Conservation (phyloP, 2,797 vertebrate species). For the Botia almorhae region DNA sequence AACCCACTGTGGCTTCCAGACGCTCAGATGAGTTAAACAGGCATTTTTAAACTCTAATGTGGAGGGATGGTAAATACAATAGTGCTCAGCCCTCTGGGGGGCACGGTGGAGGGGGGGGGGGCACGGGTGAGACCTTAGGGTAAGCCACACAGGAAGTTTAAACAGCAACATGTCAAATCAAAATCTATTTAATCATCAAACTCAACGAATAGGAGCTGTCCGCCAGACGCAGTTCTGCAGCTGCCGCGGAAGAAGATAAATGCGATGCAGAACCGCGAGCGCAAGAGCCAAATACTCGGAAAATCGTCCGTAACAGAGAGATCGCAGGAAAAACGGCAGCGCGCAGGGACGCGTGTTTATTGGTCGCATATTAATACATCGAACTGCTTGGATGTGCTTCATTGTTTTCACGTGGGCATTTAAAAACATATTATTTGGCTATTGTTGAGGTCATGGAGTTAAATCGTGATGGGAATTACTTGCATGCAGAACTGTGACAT, state of each 20-base stretch:
- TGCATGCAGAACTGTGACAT: constrained; percentile 56
- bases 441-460: constrained; percentile 62
- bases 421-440: constrained; percentile 60
- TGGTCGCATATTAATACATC: constrained; percentile 51
- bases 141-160: constrained; percentile 82
- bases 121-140: constrained; percentile 70
- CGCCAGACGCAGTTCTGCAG: constrained; percentile 66
- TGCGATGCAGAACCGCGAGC: constrained; percentile 62
- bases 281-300: constrained; percentile 58
- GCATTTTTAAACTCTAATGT: constrained; percentile 77
- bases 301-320: constrained; percentile 25
- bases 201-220: constrained; percentile 63
- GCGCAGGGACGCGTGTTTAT: constrained; percentile 59
- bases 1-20: constrained; percentile 66
- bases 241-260: constrained; percentile 73
- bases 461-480: constrained; percentile 62
- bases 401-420: constrained; percentile 69
- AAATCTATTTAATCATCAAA: constrained; percentile 79
- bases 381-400: constrained; percentile 60
- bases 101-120: too few species aligned
- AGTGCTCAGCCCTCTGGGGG: constrained; percentile 71
- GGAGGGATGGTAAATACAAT: constrained; percentile 76
- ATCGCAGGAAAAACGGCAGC: constrained; percentile 46
- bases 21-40: constrained; percentile 73
- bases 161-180: constrained; percentile 73